Evolutionary conservation across 2,113 vertebrate genomes (phyloP).

Genomic region (Tamias sibiricus): DNA sequence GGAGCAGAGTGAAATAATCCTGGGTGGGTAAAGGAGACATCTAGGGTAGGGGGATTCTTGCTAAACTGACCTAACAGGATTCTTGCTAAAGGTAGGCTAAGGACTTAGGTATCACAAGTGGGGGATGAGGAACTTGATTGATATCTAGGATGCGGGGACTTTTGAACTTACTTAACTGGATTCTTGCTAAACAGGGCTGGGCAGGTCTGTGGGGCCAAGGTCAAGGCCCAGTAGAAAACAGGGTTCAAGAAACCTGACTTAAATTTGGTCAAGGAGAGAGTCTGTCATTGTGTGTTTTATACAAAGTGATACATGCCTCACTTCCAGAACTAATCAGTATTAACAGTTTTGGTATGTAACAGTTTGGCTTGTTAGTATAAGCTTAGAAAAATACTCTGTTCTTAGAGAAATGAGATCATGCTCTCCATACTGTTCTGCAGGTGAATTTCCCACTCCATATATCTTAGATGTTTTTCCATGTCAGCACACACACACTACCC

Average conservation of each 20-base stretch:
- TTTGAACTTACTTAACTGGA: not conserved
- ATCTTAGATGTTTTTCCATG: not conserved
- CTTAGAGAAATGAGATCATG: slow-evolving; percentile 33
- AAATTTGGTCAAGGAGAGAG: not conserved
- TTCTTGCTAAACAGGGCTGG: not conserved
- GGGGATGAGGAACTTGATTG: not conserved
- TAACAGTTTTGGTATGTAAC: not conserved
- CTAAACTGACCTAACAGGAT: not conserved
- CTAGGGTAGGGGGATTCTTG: not conserved
- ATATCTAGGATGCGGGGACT: not conserved
- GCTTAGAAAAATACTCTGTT: slow-evolving; percentile 40
- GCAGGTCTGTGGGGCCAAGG: not conserved
- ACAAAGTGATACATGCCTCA: not conserved
- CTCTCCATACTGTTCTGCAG: not conserved
- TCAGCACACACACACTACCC: not conserved
- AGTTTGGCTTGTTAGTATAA: not conserved
- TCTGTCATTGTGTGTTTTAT: not conserved
- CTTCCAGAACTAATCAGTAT: not conserved
- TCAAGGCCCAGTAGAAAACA: not conserved
- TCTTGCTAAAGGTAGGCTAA: not conserved
- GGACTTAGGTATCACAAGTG: not conserved
- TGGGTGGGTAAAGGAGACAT: not conserved
- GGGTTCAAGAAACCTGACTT: not conserved
- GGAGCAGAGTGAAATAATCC: not conserved
- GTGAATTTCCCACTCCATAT: not conserved